phyloP scores from a whole-genome alignment of 2,113 vertebrate genomes.

The Vulpes vulpes region DNA sequence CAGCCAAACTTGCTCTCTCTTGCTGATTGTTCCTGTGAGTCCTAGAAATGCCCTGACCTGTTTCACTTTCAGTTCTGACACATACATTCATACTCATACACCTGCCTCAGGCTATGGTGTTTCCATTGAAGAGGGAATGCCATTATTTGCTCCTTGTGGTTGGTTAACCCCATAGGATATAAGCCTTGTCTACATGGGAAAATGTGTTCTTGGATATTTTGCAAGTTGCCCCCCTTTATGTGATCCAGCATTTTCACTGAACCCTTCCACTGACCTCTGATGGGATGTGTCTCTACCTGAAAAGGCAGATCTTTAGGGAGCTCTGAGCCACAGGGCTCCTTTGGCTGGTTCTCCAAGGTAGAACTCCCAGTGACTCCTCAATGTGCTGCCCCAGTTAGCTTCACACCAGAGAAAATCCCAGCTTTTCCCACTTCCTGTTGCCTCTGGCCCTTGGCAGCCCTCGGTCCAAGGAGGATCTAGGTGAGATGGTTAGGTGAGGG shows the following conservation, averaged over 20 bases:
- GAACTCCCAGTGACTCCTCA: neutral
- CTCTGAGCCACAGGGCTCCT: neutral
- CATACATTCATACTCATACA: neutral
- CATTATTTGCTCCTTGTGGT: neutral
- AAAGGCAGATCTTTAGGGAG: neutral
- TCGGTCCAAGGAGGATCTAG: neutral
- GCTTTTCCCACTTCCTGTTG: neutral
- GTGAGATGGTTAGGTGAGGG: neutral
- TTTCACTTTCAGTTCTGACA: neutral
- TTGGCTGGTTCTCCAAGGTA: neutral
- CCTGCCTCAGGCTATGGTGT: neutral
- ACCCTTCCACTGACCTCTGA: neutral
- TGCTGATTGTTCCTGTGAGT: neutral
- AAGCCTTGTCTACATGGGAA: neutral
- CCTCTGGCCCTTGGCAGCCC: neutral
- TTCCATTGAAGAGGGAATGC: slow-evolving; percentile 1
- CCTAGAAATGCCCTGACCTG: neutral
- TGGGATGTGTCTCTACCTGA: neutral
- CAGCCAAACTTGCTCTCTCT: neutral
- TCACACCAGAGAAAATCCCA: neutral
- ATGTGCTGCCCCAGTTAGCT: neutral
- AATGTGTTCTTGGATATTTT: neutral
- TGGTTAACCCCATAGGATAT: neutral
- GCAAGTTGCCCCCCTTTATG: neutral
- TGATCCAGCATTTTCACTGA: neutral